Base-by-base conservation (phyloP, 2,888 invertebrate species). In the Ditula angustiorana region DNA sequence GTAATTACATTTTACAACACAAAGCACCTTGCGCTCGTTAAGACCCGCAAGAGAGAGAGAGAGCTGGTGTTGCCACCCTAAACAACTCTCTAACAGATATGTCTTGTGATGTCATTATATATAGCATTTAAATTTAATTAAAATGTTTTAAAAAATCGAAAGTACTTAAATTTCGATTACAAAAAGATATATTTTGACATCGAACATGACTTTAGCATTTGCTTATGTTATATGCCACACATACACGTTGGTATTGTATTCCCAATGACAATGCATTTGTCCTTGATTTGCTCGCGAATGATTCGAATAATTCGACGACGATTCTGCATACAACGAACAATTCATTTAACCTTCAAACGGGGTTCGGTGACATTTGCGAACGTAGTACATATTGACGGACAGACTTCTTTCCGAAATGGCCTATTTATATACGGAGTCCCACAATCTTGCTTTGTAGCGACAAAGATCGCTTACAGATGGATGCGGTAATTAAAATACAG, bases 341-440 rank as follows among this genome's bases (percentile, higher is more conserved):
- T 78, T 76, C 75, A 81, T 82, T 81, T 81, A 81, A 85, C 86
- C 87, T 86, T 85, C 81, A 69, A 68, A 70, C 61, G 65, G 70
- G 75, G 82, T 81, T 79, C 83, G 80, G 75, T 80, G 85, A 84
- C 83, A 78, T 79, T 74, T 69, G 60, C 55, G 53, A 52, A 67
- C 56, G 49, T 62, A 52, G 50, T n/a, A 16, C 19, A 59, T 49
- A 44, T 63, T 50, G 46, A 63, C 57, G 60, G 61, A 66, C 67
- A 52, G 59, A 71, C 46, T 46, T 67, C 50, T 67, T 60, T 65
- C 63, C 46, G 66, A 33, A 63, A 67, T 70, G 71, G 70, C 69
- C 67, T 67, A 71, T 70, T 68, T 71, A 72, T 74, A 71, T 74
- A 75, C 75, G 69, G 70, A 71, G 68, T 67, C 73, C 71, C 71